Evolutionary conservation across 2,797 vertebrate species (phyloP).

Genomic region (Tympanoctomys barrerae): DNA sequence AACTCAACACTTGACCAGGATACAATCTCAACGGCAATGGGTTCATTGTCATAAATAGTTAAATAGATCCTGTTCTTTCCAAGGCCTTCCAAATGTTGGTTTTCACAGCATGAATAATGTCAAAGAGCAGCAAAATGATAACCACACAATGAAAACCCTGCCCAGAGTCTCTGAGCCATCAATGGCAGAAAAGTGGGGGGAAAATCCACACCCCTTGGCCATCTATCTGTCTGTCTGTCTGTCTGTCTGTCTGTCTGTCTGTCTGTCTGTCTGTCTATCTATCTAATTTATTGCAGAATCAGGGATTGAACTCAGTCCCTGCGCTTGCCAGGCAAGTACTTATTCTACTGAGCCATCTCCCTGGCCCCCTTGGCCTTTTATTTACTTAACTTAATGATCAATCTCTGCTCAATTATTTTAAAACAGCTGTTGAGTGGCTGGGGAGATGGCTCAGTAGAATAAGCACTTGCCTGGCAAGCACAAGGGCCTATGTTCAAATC

Average conservation of each 20-base stretch:
- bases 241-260: too few relatives aligned
- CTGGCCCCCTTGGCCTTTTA: background rate
- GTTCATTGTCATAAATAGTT: background rate
- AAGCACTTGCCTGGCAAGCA: too few relatives aligned
- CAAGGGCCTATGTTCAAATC: too few relatives aligned
- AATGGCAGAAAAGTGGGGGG: background rate
- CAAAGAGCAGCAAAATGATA: constrained; percentile 10
- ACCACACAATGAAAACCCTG: background rate
- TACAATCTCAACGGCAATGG: background rate
- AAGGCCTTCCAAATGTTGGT: background rate
- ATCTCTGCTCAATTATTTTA: constrained; percentile 28
- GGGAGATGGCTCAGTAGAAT: too few relatives aligned
- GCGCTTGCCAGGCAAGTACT: too few relatives aligned
- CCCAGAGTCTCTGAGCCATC: background rate
- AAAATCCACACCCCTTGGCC: background rate
- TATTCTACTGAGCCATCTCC: too few relatives aligned
- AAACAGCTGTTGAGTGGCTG: background rate
- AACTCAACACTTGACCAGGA: background rate
- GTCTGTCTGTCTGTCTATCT: too few relatives aligned
- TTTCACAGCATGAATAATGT: constrained; percentile 22
- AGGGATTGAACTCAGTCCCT: too few relatives aligned
- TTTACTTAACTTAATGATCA: constrained; percentile 14
- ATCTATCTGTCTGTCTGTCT: too few relatives aligned
- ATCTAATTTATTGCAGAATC: too few relatives aligned
- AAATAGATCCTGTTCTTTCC: background rate